Conservation (phyloP, 2,113 vertebrate species). For the Podarcis cretensis region DNA sequence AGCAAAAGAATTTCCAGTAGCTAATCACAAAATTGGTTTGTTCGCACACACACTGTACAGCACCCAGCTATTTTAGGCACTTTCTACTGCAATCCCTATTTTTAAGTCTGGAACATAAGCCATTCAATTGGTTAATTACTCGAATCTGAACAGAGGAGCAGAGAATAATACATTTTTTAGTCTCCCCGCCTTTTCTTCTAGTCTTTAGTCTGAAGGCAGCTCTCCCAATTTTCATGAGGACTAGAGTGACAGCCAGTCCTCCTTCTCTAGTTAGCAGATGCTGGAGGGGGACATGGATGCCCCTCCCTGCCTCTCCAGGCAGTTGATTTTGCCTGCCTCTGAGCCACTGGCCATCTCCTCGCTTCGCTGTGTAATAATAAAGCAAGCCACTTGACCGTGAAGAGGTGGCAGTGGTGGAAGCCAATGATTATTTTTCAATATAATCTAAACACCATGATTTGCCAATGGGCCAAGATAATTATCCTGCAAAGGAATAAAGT, state of each 20-base stretch:
- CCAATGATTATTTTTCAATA: constrained; percentile 67
- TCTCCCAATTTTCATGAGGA: background rate
- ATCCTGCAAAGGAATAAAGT: constrained; percentile 45
- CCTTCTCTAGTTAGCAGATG: background rate
- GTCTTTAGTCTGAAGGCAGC: too few species aligned
- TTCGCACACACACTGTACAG: background rate
- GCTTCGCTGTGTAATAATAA: constrained; percentile 14
- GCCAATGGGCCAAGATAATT: constrained; percentile 39
- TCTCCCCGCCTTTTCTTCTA: background rate
- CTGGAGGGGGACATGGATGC: background rate
- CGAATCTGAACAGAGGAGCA: background rate
- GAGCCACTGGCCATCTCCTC: background rate
- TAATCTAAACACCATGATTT: constrained; percentile 19
- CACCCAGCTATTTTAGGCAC: background rate
- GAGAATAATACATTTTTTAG: background rate
- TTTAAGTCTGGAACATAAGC: background rate
- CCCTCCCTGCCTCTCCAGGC: background rate
- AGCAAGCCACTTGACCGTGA: constrained; percentile 48
- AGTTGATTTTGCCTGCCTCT: background rate
- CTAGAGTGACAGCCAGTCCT: background rate
- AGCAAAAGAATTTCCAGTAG: too few species aligned
- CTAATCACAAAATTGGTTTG: too few species aligned
- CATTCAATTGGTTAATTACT: background rate
- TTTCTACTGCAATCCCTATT: background rate
- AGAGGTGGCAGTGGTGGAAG: constrained; percentile 39